Evolutionary conservation across 2,797 vertebrate species (phyloP), one percentile per base, ranked within the genome.

Genomic region (Thamnophis elegans): DNA sequence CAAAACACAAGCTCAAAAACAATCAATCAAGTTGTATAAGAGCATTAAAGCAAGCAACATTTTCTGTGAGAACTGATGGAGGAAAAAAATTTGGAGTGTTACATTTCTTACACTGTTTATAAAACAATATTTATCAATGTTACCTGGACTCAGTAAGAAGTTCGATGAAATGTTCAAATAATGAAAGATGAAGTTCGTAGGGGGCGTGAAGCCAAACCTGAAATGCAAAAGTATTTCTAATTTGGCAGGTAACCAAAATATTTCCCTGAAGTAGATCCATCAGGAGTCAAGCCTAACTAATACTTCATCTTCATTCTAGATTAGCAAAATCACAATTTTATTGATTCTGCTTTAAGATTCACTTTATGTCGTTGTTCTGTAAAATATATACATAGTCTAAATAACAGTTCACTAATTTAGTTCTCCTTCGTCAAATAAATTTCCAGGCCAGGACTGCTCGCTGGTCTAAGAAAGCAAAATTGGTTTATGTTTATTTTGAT

Each of bases 141-240:
- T 97, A 98, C 99, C 99, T 99, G 91, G 99, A 99, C 96, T 99
- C 99, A 6, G 99, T 99, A 89, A 99, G 98, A 93, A 99, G 98
- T 93, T 99, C 99, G 18, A 99, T 99, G 95, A 99, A 99, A 96
- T 99, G 99, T 94, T 99, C 99, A 94, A 99, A 99, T 87, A 99
- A 97, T 9, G 99, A 99, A 94, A 99, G 98, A 94, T 99, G 99
- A 95, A 99, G 98, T 93, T 99, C 99, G 86, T 99, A 99, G 0
- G 99, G 99, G 28, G 99, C 99, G 47, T 99, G 99, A 89, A 99
- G 99, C 99, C 99, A 99, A 65, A 99, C 99, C 99, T 99, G 97
- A 93, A 96, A 97, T 4, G 95, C 1, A 96, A 89, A 96, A 92
- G 92, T 89, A n/a, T 51, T 36, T 92, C 32, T 59, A 60, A 20